Evolutionary conservation across 2,888 invertebrate genomes (phyloP).

Genomic region (Drosophila emarginata): DNA sequence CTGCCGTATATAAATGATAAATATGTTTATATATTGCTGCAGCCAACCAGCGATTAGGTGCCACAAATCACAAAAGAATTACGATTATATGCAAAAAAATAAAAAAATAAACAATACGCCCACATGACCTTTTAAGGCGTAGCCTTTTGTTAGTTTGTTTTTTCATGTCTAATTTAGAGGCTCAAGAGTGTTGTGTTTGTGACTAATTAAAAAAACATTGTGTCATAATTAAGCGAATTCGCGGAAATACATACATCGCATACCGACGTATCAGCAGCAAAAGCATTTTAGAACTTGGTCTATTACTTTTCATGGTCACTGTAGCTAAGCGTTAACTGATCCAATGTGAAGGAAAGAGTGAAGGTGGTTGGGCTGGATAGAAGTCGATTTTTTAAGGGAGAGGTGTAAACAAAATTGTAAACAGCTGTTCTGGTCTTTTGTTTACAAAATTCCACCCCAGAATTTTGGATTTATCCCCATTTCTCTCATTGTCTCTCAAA

Average conservation of each 20-base stretch:
- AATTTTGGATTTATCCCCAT: not conserved
- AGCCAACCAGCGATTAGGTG: constrained; percentile 44
- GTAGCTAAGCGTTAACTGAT: constrained; percentile 1
- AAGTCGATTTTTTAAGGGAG: not conserved
- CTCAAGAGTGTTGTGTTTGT: constrained; percentile 17
- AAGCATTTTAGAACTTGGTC: constrained; percentile 10
- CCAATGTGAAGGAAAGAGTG: not conserved
- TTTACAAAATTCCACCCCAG: constrained; percentile 51
- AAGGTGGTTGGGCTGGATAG: not conserved
- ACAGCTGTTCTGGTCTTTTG: constrained; percentile 43
- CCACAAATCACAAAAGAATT: constrained; percentile 37
- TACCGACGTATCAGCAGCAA: not conserved
- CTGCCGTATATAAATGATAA: constrained; percentile 44
- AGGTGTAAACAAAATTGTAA: constrained; percentile 1
- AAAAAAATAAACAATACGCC: constrained; percentile 39
- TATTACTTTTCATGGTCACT: constrained; percentile 29
- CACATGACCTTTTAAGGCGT: constrained; percentile 56
- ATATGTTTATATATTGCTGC: constrained; percentile 8
- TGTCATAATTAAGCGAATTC: constrained; percentile 50
- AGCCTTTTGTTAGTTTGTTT: constrained; percentile 17
- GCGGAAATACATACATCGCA: constrained; percentile 22
- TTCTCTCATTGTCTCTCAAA: not conserved
- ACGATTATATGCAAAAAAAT: not conserved
- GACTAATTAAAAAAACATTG: constrained; percentile 14
- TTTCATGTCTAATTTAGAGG: constrained; percentile 40